phyloP scores from a whole-genome alignment of 2,113 vertebrate species.

The Asarcornis scutulata region DNA sequence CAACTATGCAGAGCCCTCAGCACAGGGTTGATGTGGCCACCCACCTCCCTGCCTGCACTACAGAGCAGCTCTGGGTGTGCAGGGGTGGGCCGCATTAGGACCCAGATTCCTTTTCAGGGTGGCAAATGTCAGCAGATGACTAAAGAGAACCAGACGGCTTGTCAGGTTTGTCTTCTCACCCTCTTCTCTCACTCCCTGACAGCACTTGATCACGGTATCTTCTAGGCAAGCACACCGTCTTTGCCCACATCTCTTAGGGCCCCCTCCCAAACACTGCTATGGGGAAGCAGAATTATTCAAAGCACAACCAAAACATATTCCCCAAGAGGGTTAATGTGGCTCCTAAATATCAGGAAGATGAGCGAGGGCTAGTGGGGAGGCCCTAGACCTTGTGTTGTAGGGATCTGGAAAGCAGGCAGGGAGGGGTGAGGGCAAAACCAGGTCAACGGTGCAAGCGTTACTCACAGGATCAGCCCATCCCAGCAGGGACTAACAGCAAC shows the following conservation, averaged over 20 bases:
- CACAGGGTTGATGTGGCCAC: background rate
- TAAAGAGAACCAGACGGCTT: background rate
- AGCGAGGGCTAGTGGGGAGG: background rate
- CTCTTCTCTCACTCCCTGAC: background rate
- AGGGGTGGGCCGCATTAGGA: accelerated
- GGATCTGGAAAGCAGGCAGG: background rate
- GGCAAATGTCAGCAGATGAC: background rate
- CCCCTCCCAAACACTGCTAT: background rate
- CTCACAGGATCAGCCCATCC: background rate
- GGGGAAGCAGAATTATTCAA: background rate
- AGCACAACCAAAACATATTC: background rate
- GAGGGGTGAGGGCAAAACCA: background rate
- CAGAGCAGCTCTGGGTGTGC: accelerated
- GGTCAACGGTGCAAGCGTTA: background rate
- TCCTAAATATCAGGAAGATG: background rate
- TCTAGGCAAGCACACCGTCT: background rate
- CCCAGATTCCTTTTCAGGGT: background rate
- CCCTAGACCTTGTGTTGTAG: background rate
- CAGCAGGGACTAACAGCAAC: background rate
- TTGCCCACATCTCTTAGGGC: background rate
- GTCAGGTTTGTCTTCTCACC: background rate
- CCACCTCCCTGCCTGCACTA: background rate
- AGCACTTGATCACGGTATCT: background rate
- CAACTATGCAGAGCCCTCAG: background rate
- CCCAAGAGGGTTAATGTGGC: background rate